Evolutionary conservation across 2,113 vertebrate genomes (phyloP), one percentile per base, ranked within the genome.

Genomic region (Bos javanicus): DNA sequence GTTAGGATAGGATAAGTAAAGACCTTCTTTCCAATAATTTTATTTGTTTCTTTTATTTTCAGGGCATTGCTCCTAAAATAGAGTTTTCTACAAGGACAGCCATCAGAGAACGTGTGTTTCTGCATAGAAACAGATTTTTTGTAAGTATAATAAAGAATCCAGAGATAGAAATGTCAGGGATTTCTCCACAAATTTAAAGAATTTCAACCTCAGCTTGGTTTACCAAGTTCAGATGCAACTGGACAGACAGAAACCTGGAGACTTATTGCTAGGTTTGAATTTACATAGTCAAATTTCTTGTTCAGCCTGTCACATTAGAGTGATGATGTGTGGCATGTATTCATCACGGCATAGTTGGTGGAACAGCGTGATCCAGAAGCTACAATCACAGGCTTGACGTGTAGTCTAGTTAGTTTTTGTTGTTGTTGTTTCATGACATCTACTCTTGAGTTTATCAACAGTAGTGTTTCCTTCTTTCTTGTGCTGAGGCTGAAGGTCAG

Each of bases 21-120:
- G 33, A 91, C 59, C 5, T 56, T 84, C 2, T 95, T 98, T 95
- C 60, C 8, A 96, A n/a, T 97, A 23, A 93, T 96, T 95, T 96
- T 80, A 60, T 46, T 83, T 92, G n/a, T 36, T 81, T 43, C 60
- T 96, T 78, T 90, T 97, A 89, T 97, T 96, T 96, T 60, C 96
- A 99, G 99, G 99, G 99, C 60, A 99, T 99, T 97, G 98, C 99
- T 98, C 99, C 99, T 52, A 99, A 99, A 98, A 94, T 99, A 97
- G 99, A 99, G 81, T 99, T 99, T 98, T 99, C 98, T 94, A 99
- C 99, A 36, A 99, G 98, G 96, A 99, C 99, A 52, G 99, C 98
- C 81, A 99, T 99, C 97, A 98, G 97, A 74, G 99, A 99, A 96
- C 98, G 98, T 67, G 90, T 87, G 91, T 98, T 84, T 95, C 97